Evolutionary conservation across 2,888 invertebrate species (phyloP).

Genomic region (Acanthoscelides obtectus): DNA sequence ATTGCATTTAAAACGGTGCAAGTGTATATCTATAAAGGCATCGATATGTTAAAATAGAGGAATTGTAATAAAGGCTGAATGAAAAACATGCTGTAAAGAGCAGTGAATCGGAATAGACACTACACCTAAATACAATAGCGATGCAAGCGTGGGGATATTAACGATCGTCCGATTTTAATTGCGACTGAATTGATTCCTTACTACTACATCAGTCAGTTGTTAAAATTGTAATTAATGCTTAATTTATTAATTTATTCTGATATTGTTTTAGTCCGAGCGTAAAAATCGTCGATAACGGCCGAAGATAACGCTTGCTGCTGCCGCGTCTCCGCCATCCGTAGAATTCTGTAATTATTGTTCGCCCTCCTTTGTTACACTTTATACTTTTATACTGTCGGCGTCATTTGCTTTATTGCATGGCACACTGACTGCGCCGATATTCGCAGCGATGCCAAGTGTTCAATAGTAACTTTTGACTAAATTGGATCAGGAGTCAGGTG

Average conservation of each 20-base stretch:
- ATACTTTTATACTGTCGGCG: not conserved
- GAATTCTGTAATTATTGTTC: conserved; percentile 34
- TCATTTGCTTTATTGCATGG: not conserved
- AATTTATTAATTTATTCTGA: conserved; percentile 51
- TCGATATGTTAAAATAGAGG: too few relatives aligned
- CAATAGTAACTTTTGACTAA: too few relatives aligned
- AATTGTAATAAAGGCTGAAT: too few relatives aligned
- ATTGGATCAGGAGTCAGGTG: too few relatives aligned
- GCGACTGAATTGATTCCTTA: conserved; percentile 44
- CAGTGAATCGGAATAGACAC: too few relatives aligned
- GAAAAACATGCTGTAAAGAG: too few relatives aligned
- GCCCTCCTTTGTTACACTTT: conserved; percentile 21
- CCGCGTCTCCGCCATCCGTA: conserved; percentile 19
- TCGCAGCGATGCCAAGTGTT: not conserved
- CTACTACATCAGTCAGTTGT: conserved; percentile 39
- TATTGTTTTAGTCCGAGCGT: conserved; percentile 48
- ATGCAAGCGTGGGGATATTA: conserved; percentile 9
- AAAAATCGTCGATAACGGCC: conserved; percentile 49
- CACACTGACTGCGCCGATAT: not conserved
- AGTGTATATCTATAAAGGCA: too few relatives aligned
- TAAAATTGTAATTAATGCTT: conserved; percentile 47
- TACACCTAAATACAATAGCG: not conserved
- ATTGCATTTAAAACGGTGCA: too few relatives aligned
- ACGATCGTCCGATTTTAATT: conserved; percentile 39
- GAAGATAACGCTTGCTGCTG: conserved; percentile 35